These are phyloP conservation scores for Halocaridina rubra DNA, from an alignment of 2,888 invertebrate genomes.

Conservation along the genomic window DNA sequence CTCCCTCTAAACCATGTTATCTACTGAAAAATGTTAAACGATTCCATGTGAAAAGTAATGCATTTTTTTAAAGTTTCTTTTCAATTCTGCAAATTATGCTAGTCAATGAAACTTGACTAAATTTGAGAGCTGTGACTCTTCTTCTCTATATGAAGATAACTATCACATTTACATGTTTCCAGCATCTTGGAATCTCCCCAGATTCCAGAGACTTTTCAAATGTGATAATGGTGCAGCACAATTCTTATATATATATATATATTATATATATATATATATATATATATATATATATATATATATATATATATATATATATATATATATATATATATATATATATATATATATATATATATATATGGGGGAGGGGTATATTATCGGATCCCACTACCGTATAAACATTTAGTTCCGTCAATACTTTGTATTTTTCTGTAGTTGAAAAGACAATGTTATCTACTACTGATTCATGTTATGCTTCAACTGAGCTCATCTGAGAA, in stretches of 20 bases:
- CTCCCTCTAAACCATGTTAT: too few relatives aligned
- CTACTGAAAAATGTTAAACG: neutral
- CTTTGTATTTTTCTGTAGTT: too few relatives aligned
- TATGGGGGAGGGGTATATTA: neutral
- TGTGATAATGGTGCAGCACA: too few relatives aligned
- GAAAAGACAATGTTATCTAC: too few relatives aligned
- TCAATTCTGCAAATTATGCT: neutral
- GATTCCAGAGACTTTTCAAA: too few relatives aligned
- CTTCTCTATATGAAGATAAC: too few relatives aligned
- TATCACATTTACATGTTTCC: too few relatives aligned
- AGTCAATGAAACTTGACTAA: neutral
- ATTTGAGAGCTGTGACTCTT: neutral
- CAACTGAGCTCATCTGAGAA: neutral
- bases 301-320: neutral
- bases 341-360: constrained; percentile 27
- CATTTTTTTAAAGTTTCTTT: neutral
- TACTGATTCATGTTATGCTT: neutral
- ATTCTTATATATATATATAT: neutral
- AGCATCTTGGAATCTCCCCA: too few relatives aligned
- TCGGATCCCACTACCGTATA: neutral
- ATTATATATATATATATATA: constrained; percentile 12
- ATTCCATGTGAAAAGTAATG: neutral
- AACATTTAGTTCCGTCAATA: neutral
- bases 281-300: constrained; percentile 1
- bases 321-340: constrained; percentile 14